These are phyloP conservation scores for Archips xylosteana DNA, from an alignment of 2,888 invertebrate species.

Conservation along the genomic window DNA sequence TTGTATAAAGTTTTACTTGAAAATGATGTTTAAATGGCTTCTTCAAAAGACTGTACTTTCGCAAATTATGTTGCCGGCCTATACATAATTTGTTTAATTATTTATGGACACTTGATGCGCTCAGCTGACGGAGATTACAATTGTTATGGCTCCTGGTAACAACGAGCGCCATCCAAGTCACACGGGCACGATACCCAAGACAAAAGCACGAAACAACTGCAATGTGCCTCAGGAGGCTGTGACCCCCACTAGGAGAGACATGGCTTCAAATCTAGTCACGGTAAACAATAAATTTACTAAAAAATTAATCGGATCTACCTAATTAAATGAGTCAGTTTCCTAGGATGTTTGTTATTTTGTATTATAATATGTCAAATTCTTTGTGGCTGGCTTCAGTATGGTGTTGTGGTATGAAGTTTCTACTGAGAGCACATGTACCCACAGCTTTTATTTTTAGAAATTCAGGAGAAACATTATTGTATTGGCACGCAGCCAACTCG, in stretches of 20 bases:
- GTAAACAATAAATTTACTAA: conserved; percentile 55
- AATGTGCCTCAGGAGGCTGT: conserved; percentile 86
- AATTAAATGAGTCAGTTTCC: conserved; percentile 11
- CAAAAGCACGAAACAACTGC: conserved; percentile 86
- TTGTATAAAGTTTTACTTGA: conserved; percentile 21
- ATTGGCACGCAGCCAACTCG: conserved; percentile 74
- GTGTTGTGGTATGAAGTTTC: conserved; percentile 63
- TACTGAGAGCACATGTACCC: conserved; percentile 59
- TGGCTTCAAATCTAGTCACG: conserved; percentile 82
- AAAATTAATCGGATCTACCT: not conserved
- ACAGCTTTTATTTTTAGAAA: conserved; percentile 73
- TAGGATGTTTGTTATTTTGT: conserved; percentile 33
- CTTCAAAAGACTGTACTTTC: conserved; percentile 28
- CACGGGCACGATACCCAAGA: conserved; percentile 90
- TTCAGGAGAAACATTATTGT: conserved; percentile 59
- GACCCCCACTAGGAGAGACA: conserved; percentile 86
- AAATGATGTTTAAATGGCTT: conserved; percentile 39
- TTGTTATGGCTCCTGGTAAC: conserved; percentile 83
- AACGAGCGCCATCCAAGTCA: conserved; percentile 81
- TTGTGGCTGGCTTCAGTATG: conserved; percentile 28
- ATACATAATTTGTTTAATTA: conserved; percentile 34
- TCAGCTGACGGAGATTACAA: conserved; percentile 47
- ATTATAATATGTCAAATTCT: not conserved
- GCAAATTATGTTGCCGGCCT: conserved; percentile 43
- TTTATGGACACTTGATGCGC: conserved; percentile 49